A percentile compares a stretch with the other conserved stretches of the same genome.
Conservation (phyloP, 92 coral and sea anemone genomes). For the Phenganax stokvisi region DNA sequence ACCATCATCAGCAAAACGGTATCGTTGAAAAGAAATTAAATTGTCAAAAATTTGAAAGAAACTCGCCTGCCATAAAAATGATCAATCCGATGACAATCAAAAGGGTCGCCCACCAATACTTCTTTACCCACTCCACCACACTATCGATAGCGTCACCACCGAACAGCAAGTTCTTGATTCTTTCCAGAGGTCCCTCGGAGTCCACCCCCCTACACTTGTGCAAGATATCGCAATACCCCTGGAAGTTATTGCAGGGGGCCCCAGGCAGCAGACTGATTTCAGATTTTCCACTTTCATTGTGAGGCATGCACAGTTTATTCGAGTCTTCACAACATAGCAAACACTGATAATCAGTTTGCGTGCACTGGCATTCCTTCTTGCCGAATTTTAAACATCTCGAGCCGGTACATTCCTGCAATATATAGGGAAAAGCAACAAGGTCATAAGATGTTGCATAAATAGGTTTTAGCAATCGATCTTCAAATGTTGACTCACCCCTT, state of each 20-base stretch:
- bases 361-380: slow-evolving; percentile 71
- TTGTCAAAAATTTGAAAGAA: not conserved
- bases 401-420: slow-evolving; percentile 62
- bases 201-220: slow-evolving; percentile 91
- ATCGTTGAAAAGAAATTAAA: not conserved
- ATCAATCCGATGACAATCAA: slow-evolving; percentile 90
- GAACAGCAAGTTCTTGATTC: slow-evolving; percentile 82
- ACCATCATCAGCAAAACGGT: too few relatives aligned
- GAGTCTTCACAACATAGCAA: slow-evolving; percentile 61
- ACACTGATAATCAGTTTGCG: slow-evolving; percentile 52
- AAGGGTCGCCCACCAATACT: slow-evolving; percentile 94
- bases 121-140: slow-evolving; percentile 76
- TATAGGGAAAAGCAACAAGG: not conserved
- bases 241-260: slow-evolving; percentile 84
- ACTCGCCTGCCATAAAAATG: slow-evolving; percentile 83
- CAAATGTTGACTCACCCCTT: slow-evolving; percentile 63
- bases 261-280: slow-evolving; percentile 48
- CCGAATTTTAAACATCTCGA: slow-evolving; percentile 63
- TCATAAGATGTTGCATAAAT: not conserved
- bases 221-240: slow-evolving; percentile 93
- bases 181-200: slow-evolving; percentile 91
- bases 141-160: slow-evolving; percentile 79
- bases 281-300: slow-evolving; percentile 16
- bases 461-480: not conserved
- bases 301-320: slow-evolving; percentile 53